Percentiles rank a stretch among this genome's conserved stretches.
Conservation (phyloP, 2,888 invertebrate genomes). For the Euplexia lucipara region DNA sequence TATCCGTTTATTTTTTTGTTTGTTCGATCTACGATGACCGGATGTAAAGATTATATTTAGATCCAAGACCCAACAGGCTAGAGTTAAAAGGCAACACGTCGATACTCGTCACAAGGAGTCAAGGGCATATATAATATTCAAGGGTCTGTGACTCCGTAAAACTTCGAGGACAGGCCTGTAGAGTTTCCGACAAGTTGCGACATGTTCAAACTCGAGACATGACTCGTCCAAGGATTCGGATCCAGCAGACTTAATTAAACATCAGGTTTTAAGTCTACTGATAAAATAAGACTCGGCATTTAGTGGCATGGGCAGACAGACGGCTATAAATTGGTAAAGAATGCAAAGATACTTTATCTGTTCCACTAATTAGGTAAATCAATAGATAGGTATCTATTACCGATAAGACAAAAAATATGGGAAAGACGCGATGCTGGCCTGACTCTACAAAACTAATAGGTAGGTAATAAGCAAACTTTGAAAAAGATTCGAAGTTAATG, state of each 20-base stretch:
- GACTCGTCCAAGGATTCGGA: slow-evolving; percentile 10
- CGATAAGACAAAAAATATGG: background rate
- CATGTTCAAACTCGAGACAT: slow-evolving; percentile 36
- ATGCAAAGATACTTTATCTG: background rate
- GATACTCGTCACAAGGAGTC: slow-evolving; percentile 23
- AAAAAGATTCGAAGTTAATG: background rate
- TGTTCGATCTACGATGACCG: background rate
- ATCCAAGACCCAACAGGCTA: background rate
- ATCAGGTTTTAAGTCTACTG: slow-evolving; percentile 36
- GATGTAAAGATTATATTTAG: slow-evolving; percentile 20
- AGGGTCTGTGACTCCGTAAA: slow-evolving; percentile 17
- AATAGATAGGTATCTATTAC: background rate
- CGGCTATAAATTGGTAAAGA: slow-evolving; percentile 8
- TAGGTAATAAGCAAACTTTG: too few relatives aligned
- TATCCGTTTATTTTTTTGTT: too few relatives aligned
- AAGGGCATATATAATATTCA: slow-evolving; percentile 19
- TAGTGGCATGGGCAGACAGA: background rate
- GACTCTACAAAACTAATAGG: background rate
- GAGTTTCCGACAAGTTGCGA: slow-evolving; percentile 42
- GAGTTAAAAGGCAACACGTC: slow-evolving; percentile 18
- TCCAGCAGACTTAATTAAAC: slow-evolving; percentile 28
- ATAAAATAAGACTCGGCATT: slow-evolving; percentile 15
- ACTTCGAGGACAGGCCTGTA: slow-evolving; percentile 22
- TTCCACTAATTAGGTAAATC: background rate
- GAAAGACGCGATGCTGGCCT: background rate